phyloP scores from a whole-genome alignment of 2,113 vertebrate species.

The Anoura caudifer region DNA sequence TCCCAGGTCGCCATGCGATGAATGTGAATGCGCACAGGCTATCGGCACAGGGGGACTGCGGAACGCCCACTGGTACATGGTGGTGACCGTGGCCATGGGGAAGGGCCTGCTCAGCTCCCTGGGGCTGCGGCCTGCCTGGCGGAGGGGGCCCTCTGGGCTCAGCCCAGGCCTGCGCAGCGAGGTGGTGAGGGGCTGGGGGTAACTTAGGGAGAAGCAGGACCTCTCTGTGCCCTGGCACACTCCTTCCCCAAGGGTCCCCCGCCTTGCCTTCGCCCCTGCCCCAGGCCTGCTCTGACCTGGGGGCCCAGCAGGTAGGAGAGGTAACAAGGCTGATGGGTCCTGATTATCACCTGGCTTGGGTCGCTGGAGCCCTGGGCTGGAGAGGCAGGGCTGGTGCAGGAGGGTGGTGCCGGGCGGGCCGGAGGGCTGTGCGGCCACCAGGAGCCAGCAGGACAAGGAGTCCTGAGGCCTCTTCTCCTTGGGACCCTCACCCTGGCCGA shows the following conservation, averaged over 20 bases:
- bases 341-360: constrained; percentile 36
- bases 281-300: neutral
- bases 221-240: neutral
- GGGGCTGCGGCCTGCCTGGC: neutral
- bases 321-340: neutral
- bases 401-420: neutral
- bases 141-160: neutral
- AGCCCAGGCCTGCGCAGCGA: neutral
- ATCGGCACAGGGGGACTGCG: accelerated
- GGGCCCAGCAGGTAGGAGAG: neutral
- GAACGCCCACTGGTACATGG: accelerated
- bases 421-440: neutral
- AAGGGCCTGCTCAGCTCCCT: too few species aligned
- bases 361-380: neutral
- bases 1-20: neutral
- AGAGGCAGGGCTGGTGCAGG: neutral
- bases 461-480: neutral
- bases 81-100: too few species aligned
- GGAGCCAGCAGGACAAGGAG: neutral
- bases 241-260: neutral
- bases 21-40: accelerated
- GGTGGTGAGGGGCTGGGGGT: neutral
- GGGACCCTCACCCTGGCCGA: neutral
- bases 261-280: too few species aligned
- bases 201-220: neutral